Percentiles rank a stretch among this genome's conserved stretches.
Evolutionary conservation across 2,797 vertebrate genomes (phyloP).

Genomic region (Smutsia gigantea): DNA sequence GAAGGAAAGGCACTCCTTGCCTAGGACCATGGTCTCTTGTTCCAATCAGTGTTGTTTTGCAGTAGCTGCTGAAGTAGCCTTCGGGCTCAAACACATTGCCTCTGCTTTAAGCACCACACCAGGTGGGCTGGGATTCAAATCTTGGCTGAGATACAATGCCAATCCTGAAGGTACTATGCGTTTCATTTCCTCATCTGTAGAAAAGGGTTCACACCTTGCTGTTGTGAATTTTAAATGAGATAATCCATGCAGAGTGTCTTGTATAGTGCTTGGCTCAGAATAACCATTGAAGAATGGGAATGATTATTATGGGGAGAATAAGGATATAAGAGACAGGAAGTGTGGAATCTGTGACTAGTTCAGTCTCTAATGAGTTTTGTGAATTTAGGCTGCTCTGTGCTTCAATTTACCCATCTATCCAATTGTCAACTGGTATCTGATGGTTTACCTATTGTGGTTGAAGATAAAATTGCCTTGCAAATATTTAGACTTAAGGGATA

Average conservation of each 20-base stretch:
- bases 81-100: not conserved
- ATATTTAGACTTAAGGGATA: conserved; percentile 62
- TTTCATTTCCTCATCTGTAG: not conserved
- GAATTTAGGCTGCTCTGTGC: conserved; percentile 6
- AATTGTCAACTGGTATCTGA: conserved; percentile 56
- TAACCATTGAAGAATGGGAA: not conserved
- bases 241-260: not conserved
- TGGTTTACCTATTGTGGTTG: conserved; percentile 1
- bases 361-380: conserved; percentile 41
- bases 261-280: not conserved
- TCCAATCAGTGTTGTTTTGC: not conserved
- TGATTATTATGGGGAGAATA: not conserved
- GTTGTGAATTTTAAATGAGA: conserved; percentile 28
- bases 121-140: not conserved
- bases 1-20: not conserved
- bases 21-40: not conserved
- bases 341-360: not conserved
- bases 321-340: not conserved
- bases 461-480: conserved; percentile 30
- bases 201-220: not conserved
- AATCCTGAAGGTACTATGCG: not conserved
- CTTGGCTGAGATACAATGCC: not conserved
- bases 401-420: conserved; percentile 64
- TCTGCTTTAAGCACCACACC: not conserved
- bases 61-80: not conserved